A percentile compares a stretch with the other conserved stretches of the same genome.
Evolutionary conservation across 2,888 invertebrate species (phyloP).

Genomic region (Morpho helenor): DNA sequence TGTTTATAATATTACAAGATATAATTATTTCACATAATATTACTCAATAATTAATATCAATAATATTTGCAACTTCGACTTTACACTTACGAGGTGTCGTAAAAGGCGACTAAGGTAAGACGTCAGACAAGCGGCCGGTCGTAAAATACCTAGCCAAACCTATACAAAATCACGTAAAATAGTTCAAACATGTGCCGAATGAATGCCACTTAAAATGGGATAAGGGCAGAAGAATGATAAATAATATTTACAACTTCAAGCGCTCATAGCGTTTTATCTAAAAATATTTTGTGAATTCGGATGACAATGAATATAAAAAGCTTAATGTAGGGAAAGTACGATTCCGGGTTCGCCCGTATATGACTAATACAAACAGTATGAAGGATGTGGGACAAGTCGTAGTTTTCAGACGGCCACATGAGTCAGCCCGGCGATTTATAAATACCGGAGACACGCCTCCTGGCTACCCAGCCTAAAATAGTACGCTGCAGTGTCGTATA

Average conservation of each 20-base stretch:
- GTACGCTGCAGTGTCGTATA: conserved; percentile 64
- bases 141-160: no score
- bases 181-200: no score
- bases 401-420: conserved; percentile 70
- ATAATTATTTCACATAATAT: no score
- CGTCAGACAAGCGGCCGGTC: no score
- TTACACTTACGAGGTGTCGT: no score
- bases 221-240: no score
- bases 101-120: no score
- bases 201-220: no score
- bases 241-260: conserved; percentile 21
- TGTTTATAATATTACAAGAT: no score
- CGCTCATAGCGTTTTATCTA: conserved; percentile 10
- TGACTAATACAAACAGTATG: conserved; percentile 70
- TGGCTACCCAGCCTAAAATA: conserved; percentile 70
- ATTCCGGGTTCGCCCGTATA: conserved; percentile 69
- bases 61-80: no score
- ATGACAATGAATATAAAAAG: conserved; percentile 3
- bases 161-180: no score
- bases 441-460: conserved; percentile 77
- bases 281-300: conserved; percentile 7
- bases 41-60: no score
- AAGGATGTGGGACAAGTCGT: conserved; percentile 74
- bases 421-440: conserved; percentile 68
- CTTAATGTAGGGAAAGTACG: conserved; percentile 34